Evolutionary conservation across 2,113 vertebrate genomes (phyloP), one percentile per base, ranked within the genome.

Genomic region (Danio rerio): DNA sequence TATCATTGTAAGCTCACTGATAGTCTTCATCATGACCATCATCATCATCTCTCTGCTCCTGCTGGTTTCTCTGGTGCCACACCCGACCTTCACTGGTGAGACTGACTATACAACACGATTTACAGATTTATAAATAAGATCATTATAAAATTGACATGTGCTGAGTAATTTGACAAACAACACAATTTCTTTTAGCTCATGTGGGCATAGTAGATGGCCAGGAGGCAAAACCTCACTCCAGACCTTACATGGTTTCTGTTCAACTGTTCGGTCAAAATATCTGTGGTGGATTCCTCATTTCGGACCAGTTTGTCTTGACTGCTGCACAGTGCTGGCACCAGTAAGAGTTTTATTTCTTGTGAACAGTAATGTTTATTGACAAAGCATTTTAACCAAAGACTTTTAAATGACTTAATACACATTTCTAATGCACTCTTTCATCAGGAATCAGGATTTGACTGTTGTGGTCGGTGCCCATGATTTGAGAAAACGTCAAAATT

Each of bases 181-280:
- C 16, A 16, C 20, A 20, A 47, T 88, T 72, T 1, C 79, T 0
- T 76, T 78, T 82, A 82, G 77, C 55, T 52, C 63, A 6, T 63
- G 21, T 62, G 9, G 45, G 55, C 12, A 43, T 71, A 49, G 43
- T 86, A 42, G 72, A 81, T 2, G 73, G 82, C 31, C 49, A 0
- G 42, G 78, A 83, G 10, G 65, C 63, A 15, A 75, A 8, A 50
- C 77, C 55, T 4, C 81, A 86, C 62, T 81, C 85, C 72, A 83
- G 58, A 58, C 81, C 85, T 16, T 83, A 86, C 78, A 86, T 83
- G 81, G 85, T 75, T 63, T 86, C 85, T 21, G 0, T 84, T n/a
- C 82, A 84, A 7, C 0, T 1, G 2, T 9, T 6, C 3, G 6
- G 43, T 16, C 0, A 0, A 11, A 79, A 86, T 16, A 56, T 55